Conservation (phyloP, 2,113 vertebrate species). For the Oreotrochilus melanogaster region DNA sequence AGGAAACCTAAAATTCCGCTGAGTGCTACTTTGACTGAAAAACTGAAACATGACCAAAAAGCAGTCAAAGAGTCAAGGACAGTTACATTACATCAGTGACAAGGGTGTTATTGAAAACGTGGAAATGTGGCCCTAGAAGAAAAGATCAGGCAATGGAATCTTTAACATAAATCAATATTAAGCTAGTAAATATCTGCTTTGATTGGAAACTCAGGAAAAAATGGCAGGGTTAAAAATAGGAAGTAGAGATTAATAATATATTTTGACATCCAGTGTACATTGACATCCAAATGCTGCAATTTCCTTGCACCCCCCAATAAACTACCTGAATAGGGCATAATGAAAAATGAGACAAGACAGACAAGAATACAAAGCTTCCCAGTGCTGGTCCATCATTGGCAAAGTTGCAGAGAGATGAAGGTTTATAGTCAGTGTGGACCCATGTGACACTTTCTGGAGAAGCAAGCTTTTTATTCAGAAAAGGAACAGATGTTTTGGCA, state of each 20-base stretch:
- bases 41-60: not conserved
- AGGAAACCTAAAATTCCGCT: not conserved
- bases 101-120: not conserved
- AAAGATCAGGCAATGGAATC: not conserved
- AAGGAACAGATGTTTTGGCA: conserved; percentile 79
- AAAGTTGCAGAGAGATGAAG: not conserved
- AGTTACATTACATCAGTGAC: not conserved
- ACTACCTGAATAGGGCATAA: not conserved
- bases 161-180: not conserved
- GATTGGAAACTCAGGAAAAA: conserved; percentile 1
- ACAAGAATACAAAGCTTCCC: conserved; percentile 32
- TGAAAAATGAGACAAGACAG: conserved; percentile 31
- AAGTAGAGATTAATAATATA: not conserved
- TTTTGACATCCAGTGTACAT: not conserved
- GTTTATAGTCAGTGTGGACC: conserved; percentile 61
- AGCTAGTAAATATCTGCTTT: not conserved
- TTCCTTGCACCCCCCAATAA: not conserved
- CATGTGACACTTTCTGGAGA: conserved; percentile 64
- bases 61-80: not conserved
- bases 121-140: not conserved
- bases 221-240: not conserved
- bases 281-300: not conserved
- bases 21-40: not conserved
- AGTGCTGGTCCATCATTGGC: not conserved
- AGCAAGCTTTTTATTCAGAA: conserved; percentile 73